Base-by-base conservation (phyloP, 2,888 invertebrate species). In the Melanchra persicariae region DNA sequence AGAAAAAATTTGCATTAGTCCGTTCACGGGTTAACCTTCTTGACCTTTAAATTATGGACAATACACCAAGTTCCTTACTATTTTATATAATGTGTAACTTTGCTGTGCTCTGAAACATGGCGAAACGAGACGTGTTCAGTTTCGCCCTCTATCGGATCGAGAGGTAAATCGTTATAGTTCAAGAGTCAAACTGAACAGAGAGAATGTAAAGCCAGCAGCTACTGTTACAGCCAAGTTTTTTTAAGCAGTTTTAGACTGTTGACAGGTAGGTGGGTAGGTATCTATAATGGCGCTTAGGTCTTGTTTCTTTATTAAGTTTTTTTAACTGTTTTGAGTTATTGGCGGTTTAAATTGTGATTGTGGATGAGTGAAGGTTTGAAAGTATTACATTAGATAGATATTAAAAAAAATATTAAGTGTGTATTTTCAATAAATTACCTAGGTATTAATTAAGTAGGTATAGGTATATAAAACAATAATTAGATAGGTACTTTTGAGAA, bases 111-210 rank as follows among this genome's bases (percentile, higher is more conserved):
- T 34, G 5, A 7, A 19, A 40, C 47, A 34, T 22, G 19, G 12
- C 22, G 6, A 12, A 12, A 51, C 19, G 58, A 12, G 15, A 51
- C 19, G 58, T 34, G 22, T 47, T 17, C 57, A n/a, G 55, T 40
- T n/a, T 43, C 70, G 82, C 82, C 82, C 82, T 78, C 77, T 78
- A 61, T 47, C 69, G 81, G 81, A 24, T 37, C 43, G 24, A n/a
- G 59, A 60, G 9, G 55, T 4, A 55, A 68, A 70, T 71, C 12
- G 17, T 24, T 12, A 8, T 17, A 12, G 49, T 17, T 26, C 30
- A 4, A 10, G 17, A 49, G 26, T 45, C 1, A 22, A 61, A 34
- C 37, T 22, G 24, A n/a, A 40, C 26, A 10, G 45, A 47, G 60
- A 30, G 59, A 24, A 67, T 43, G 49, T 24, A 17, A 24, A 30